phyloP scores from a whole-genome alignment of 2,888 invertebrate species.

The Ramazzottius varieornatus region DNA sequence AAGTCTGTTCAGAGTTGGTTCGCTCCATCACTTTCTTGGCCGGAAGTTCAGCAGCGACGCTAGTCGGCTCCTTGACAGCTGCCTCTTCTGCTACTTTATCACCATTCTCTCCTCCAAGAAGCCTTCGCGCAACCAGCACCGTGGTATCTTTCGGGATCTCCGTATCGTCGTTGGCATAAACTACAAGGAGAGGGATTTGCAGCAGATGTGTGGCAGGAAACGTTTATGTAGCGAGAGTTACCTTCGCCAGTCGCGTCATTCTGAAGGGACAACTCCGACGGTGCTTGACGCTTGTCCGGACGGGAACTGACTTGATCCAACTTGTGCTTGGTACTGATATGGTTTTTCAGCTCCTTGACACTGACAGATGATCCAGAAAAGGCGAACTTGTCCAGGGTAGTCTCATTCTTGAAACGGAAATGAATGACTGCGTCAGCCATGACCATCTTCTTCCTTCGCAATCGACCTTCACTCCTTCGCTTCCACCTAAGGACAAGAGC shows the following conservation, averaged over 20 bases:
- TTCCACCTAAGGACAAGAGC: too few species aligned
- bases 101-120: neutral
- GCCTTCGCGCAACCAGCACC: conserved; percentile 52
- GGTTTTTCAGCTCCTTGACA: neutral
- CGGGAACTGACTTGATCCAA: neutral
- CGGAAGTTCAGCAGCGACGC: too few species aligned
- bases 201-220: conserved; percentile 9
- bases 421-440: neutral
- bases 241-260: neutral
- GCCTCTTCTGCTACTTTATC: neutral
- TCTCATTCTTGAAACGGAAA: neutral
- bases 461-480: too few species aligned
- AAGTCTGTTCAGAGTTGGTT: neutral
- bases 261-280: neutral
- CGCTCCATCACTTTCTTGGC: neutral
- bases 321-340: neutral
- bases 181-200: conserved; percentile 29
- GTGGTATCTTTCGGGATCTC: conserved; percentile 93
- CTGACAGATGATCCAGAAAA: neutral
- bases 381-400: neutral
- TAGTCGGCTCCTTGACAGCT: neutral
- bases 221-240: neutral
- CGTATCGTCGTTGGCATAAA: conserved; percentile 63
- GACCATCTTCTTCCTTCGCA: neutral
- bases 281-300: neutral